Evolutionary conservation across 1,140 invertebrate species (phyloP), one percentile per base, ranked within the genome.

Genomic region (Calephelis virginiensis): DNA sequence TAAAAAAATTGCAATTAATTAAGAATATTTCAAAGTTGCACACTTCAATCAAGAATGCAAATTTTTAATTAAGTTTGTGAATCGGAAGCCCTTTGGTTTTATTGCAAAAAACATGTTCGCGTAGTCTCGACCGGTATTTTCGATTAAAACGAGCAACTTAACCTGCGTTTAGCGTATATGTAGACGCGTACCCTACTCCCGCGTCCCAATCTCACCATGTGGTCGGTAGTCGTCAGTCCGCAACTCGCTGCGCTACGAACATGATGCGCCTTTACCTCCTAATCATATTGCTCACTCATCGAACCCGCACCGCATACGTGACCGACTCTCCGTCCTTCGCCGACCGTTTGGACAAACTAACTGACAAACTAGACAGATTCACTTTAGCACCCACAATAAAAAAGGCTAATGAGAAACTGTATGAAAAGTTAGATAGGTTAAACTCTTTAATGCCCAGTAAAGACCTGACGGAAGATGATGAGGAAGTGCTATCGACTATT

Each of bases 291-390:
- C 67, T 81, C 13, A 64, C 80, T 61, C 73, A 76, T 64, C 72
- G 75, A 43, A 79, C 72, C 38, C 70, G 74, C 13, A 77, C 77
- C 69, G 80, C 80, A 8, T 76, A 82, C 60, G 80, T 86, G 59
- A 83, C 85, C n/a, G 77, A 83, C 13, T 66, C 75, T 8, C 82
- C 81, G 11, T 76, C 80, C 6, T 76, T 86, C 70, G 76, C 78
- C 7, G 75, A 85, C 38, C 75, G 79, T 12, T 72, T 87, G 14
- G 81, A 85, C 60, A 77, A 76, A 66, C 70, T 88, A 0, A 83
- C 81, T 61, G 78, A 88, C 62, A 88, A 88, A 63, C 67, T 88
- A 5, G 84, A 87, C 63, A 81, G 79, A 63, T 75, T 83, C 14
- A 83, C 79, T 4, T 65, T 81, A 0, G 59, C 78, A 10, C 74